phyloP scores from a whole-genome alignment of 1,140 invertebrate species.

The Proctacanthus coquilletti region DNA sequence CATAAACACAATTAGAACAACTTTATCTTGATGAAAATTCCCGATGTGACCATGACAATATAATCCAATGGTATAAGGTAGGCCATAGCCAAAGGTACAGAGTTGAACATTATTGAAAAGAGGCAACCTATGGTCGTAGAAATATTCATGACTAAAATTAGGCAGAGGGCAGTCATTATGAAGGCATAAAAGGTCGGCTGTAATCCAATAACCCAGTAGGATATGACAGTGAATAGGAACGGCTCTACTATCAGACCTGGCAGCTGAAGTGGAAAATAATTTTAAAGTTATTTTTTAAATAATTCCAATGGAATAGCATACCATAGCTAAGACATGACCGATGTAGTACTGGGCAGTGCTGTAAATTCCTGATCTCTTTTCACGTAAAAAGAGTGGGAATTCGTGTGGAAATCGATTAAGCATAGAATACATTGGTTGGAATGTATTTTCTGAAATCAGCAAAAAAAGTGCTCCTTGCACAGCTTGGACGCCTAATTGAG shows the following conservation, averaged over 20 bases:
- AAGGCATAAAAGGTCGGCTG: conserved; percentile 48
- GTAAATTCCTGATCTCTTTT: conserved; percentile 63
- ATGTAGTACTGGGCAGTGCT: conserved; percentile 55
- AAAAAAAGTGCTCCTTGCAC: conserved; percentile 70
- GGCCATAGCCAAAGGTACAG: conserved; percentile 60
- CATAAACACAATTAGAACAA: conserved; percentile 20
- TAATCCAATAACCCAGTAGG: conserved; percentile 65
- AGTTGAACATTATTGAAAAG: conserved; percentile 69
- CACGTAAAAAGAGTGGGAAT: conserved; percentile 59
- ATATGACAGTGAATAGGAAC: conserved; percentile 53
- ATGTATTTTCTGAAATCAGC: conserved; percentile 74
- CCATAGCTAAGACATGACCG: conserved; percentile 57
- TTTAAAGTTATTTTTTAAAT: neutral
- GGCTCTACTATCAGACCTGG: conserved; percentile 65
- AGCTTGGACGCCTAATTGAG: conserved; percentile 64
- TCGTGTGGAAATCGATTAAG: conserved; percentile 62
- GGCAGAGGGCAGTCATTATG: conserved; percentile 44
- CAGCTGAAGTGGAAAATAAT: conserved; percentile 36
- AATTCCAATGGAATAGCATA: conserved; percentile 39
- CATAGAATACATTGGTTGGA: conserved; percentile 71
- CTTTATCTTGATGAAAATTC: conserved; percentile 68
- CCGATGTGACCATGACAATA: conserved; percentile 73
- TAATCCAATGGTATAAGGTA: conserved; percentile 80
- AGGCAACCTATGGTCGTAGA: conserved; percentile 72
- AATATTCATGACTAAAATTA: conserved; percentile 64